Percentiles rank a stretch among this genome's conserved stretches.
phyloP scores from a whole-genome alignment of 2,888 invertebrate species.

The Cyrtodaria siliqua region DNA sequence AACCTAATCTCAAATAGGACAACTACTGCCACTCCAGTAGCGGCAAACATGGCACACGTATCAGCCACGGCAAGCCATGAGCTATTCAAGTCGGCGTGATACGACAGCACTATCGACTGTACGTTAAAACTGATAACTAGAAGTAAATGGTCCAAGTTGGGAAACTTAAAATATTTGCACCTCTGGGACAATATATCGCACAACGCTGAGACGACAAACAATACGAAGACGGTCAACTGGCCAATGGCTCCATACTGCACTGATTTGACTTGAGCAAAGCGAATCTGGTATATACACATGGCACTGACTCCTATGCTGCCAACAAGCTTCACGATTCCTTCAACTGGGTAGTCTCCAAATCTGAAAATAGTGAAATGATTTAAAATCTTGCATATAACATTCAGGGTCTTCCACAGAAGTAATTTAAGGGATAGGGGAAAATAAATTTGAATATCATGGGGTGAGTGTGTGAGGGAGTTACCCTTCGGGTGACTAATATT shows the following conservation, averaged over 20 bases:
- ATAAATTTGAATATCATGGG: too few relatives aligned
- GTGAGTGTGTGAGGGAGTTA: too few relatives aligned
- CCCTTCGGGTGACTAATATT: too few relatives aligned
- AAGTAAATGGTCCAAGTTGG: constrained; percentile 28
- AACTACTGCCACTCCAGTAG: constrained; percentile 19
- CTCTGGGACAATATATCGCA: too few relatives aligned
- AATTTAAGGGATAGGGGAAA: too few relatives aligned
- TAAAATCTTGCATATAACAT: too few relatives aligned
- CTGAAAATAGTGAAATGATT: too few relatives aligned
- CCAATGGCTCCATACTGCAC: constrained; percentile 26
- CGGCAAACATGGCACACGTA: constrained; percentile 33
- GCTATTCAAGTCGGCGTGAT: constrained; percentile 3
- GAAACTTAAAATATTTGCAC: too few relatives aligned
- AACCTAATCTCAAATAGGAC: constrained; percentile 34
- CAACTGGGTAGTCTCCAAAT: constrained; percentile 21
- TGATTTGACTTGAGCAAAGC: neutral
- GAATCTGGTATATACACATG: constrained; percentile 16
- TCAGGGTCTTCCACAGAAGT: too few relatives aligned
- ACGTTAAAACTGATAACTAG: constrained; percentile 29
- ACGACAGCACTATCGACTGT: constrained; percentile 27
- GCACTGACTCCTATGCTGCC: constrained; percentile 7
- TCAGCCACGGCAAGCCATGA: constrained; percentile 32
- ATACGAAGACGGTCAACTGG: too few relatives aligned
- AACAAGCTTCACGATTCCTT: constrained; percentile 25
- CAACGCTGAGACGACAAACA: too few relatives aligned